Conservation (phyloP, 2,888 invertebrate species). For the Calephelis perditalis region DNA sequence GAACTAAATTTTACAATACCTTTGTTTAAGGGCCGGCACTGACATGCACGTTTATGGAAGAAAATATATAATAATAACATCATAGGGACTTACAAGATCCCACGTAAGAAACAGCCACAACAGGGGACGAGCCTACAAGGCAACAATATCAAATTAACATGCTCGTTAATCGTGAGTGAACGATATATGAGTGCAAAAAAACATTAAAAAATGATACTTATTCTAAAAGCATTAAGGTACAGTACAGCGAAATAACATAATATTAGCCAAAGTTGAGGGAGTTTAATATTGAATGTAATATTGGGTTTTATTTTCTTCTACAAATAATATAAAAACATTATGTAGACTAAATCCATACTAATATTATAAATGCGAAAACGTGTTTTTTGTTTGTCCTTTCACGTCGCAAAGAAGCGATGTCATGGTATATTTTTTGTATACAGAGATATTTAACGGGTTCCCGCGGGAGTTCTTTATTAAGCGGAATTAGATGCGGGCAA, state of each 20-base stretch:
- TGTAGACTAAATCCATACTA: slow-evolving; percentile 63
- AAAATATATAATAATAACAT: slow-evolving; percentile 30
- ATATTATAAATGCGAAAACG: too few species aligned
- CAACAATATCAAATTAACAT: slow-evolving; percentile 62
- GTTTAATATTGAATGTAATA: too few species aligned
- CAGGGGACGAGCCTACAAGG: slow-evolving; percentile 71
- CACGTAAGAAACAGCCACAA: slow-evolving; percentile 77
- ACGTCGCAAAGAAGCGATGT: too few species aligned
- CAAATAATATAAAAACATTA: slow-evolving; percentile 64
- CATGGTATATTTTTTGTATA: too few species aligned
- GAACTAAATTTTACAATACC: not conserved
- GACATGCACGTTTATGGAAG: slow-evolving; percentile 17
- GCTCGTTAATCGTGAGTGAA: slow-evolving; percentile 36
- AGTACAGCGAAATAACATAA: too few species aligned
- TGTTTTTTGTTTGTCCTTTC: too few species aligned
- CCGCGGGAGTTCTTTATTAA: too few species aligned
- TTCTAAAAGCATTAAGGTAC: slow-evolving; percentile 21
- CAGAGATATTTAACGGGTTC: too few species aligned
- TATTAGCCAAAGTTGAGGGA: too few species aligned
- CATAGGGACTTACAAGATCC: slow-evolving; percentile 72
- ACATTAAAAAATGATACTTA: slow-evolving; percentile 6
- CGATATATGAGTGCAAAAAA: slow-evolving; percentile 16
- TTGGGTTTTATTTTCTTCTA: too few species aligned
- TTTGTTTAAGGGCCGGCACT: slow-evolving; percentile 22
- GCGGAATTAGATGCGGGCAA: too few species aligned